phyloP scores from a whole-genome alignment of 1,140 invertebrate genomes.

The Eriocheir sinensis region DNA sequence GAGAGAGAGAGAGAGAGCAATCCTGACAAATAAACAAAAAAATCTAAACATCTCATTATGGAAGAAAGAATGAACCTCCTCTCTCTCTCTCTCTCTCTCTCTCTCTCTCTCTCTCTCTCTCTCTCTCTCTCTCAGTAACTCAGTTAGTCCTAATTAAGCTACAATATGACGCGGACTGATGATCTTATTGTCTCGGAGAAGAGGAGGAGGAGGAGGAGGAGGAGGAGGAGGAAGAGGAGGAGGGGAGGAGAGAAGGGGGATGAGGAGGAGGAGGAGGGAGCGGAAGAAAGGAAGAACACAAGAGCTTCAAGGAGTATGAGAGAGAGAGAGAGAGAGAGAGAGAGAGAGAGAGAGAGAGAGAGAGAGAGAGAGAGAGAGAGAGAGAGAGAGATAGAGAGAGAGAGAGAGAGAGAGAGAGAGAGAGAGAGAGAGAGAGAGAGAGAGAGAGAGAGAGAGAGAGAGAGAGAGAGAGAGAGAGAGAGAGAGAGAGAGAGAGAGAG shows the following conservation, averaged over 20 bases:
- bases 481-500: too few species aligned
- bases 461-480: too few species aligned
- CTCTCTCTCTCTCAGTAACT: background rate
- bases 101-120: conserved; percentile 22
- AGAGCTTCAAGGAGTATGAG: background rate
- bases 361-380: too few species aligned
- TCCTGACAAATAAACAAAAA: background rate
- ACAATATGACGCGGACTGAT: background rate
- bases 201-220: conserved; percentile 2
- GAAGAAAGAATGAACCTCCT: background rate
- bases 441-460: too few species aligned
- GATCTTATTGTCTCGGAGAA: conserved; percentile 1
- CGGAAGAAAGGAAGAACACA: background rate
- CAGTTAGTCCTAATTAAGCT: background rate
- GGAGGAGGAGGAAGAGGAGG: background rate
- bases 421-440: too few species aligned
- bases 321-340: too few species aligned
- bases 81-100: background rate
- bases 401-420: too few species aligned
- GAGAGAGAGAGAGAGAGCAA: conserved; percentile 50
- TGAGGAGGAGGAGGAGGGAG: conserved; percentile 32
- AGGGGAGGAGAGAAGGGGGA: conserved; percentile 2
- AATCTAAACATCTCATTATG: background rate
- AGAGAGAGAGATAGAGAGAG: too few species aligned
- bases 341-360: too few species aligned